A percentile compares a stretch with the other conserved stretches of the same genome.
phyloP scores from a whole-genome alignment of 2,113 vertebrate genomes.

The Guaruba guarouba region DNA sequence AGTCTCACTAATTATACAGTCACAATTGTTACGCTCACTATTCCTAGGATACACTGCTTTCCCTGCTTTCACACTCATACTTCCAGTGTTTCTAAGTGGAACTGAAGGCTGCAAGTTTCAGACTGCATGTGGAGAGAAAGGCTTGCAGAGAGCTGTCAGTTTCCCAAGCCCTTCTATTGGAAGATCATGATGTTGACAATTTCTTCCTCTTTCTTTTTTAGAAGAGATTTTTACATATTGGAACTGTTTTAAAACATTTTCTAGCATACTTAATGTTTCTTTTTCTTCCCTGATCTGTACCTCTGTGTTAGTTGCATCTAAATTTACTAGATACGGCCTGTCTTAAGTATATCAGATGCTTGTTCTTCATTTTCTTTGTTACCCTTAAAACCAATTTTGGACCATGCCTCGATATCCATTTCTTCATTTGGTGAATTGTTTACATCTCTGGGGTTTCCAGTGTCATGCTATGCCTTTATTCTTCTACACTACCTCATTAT shows the following conservation, averaged over 20 bases:
- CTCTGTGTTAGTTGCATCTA: neutral
- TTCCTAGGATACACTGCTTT: neutral
- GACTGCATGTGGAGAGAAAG: neutral
- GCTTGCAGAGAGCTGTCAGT: neutral
- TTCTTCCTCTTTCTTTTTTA: neutral
- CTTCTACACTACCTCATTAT: neutral
- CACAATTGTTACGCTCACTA: neutral
- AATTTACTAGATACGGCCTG: neutral
- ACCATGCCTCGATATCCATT: rapidly evolving
- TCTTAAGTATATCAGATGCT: neutral
- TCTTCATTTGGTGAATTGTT: neutral
- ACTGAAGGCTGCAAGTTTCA: neutral
- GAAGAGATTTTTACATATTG: neutral
- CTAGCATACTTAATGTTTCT: neutral
- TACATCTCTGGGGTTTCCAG: neutral
- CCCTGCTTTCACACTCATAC: neutral
- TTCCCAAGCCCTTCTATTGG: neutral
- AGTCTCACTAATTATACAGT: neutral
- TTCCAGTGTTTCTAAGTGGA: neutral
- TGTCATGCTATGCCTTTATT: neutral
- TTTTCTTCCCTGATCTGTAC: neutral
- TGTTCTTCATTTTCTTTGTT: neutral
- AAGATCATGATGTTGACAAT: neutral
- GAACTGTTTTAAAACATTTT: neutral
- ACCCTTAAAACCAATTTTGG: neutral